Conservation (phyloP, 2,797 vertebrate species). For the Kryptopterus vitreolus region DNA sequence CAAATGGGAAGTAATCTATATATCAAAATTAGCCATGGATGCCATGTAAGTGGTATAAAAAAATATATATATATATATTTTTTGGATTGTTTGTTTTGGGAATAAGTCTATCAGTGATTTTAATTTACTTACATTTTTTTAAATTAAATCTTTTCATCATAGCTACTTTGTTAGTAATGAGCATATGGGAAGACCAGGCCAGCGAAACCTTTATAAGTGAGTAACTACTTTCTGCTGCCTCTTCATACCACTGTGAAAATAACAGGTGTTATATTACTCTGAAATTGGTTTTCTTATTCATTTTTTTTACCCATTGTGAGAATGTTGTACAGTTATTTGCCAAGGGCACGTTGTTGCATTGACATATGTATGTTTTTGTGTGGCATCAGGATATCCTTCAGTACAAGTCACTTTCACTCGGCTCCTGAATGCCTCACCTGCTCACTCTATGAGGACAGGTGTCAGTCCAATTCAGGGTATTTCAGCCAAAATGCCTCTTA, state of each 20-base stretch:
- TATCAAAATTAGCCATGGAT: constrained; percentile 81
- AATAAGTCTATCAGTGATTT: background rate
- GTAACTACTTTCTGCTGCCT: constrained; percentile 14
- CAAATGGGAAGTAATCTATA: constrained; percentile 91
- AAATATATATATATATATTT: background rate
- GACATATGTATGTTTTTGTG: constrained; percentile 9
- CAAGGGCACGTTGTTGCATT: background rate
- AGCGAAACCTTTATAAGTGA: constrained; percentile 95
- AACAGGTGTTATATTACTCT: constrained; percentile 2
- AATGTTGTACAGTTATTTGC: background rate
- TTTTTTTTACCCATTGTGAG: background rate
- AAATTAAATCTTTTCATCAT: constrained; percentile 56
- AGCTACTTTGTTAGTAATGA: constrained; percentile 97
- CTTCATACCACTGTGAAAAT: background rate
- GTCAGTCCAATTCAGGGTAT: constrained; percentile 89
- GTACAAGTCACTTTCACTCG: constrained; percentile 60
- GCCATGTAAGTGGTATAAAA: constrained; percentile 78
- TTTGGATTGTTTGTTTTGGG: background rate
- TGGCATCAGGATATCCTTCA: constrained; percentile 72
- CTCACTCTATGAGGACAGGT: constrained; percentile 75
- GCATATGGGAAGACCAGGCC: constrained; percentile 76
- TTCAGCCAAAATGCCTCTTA: constrained; percentile 85
- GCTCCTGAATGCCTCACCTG: constrained; percentile 84
- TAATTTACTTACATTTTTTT: constrained; percentile 17
- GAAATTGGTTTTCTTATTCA: background rate